A percentile compares a stretch with the other conserved stretches of the same genome.
Conservation (phyloP, 30 jellyfish, hydroid and myxozoan species). For the Hydractinia symbiolongicarpus region DNA sequence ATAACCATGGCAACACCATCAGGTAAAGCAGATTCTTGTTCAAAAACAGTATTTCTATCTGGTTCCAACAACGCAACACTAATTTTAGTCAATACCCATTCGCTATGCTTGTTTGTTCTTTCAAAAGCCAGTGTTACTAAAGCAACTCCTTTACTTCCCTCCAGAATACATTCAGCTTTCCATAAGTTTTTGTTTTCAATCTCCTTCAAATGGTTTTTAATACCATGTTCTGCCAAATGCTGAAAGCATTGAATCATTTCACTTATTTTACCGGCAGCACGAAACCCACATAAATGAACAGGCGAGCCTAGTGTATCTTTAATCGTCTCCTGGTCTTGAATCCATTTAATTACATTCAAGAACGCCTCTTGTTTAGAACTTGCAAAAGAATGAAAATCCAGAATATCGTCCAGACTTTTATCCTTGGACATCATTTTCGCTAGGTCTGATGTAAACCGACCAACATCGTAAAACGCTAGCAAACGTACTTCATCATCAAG, state of each 20-base stretch:
- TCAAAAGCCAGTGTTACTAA: constrained; percentile 8
- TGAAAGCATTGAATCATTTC: constrained; percentile 15
- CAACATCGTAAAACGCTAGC: constrained; percentile 28
- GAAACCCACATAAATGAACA: constrained; percentile 35
- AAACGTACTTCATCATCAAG: constrained; percentile 28
- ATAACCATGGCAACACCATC: neutral
- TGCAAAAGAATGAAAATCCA: neutral
- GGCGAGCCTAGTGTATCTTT: constrained; percentile 26
- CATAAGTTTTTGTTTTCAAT: constrained; percentile 13
- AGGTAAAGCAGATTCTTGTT: neutral
- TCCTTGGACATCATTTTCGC: constrained; percentile 2
- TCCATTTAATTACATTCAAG: neutral
- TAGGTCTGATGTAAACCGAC: constrained; percentile 20
- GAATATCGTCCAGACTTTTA: neutral
- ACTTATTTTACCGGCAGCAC: constrained; percentile 22
- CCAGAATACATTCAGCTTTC: constrained; percentile 33
- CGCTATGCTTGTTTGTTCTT: neutral
- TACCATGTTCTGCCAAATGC: constrained; percentile 17
- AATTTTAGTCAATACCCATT: constrained; percentile 9
- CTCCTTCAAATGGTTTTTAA: constrained; percentile 1
- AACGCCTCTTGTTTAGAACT: constrained; percentile 23
- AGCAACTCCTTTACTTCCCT: constrained; percentile 27
- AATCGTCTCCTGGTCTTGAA: constrained; percentile 1
- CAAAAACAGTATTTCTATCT: neutral
- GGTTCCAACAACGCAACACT: neutral